phyloP scores from a whole-genome alignment of 2,888 invertebrate genomes.

The Drosophila anomelani region DNA sequence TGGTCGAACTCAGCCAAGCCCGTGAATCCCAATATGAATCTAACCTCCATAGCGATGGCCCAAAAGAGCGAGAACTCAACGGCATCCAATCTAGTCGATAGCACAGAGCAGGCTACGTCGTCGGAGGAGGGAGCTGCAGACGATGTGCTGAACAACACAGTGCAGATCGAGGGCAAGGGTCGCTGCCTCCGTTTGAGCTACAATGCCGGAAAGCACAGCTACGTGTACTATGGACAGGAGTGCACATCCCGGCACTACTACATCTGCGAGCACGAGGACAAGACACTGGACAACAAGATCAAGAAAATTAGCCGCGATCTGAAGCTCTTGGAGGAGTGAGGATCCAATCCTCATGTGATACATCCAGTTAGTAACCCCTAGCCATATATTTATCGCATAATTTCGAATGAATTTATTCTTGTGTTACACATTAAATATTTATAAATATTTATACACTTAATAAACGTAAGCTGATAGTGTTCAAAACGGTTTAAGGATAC shows the following conservation, averaged over 20 bases:
- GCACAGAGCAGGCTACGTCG: conserved; percentile 54
- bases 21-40: conserved; percentile 86
- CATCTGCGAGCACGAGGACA: conserved; percentile 89
- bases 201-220: conserved; percentile 87
- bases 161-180: conserved; percentile 87
- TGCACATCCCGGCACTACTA: conserved; percentile 89
- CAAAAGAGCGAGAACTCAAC: conserved; percentile 67
- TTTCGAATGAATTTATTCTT: conserved; percentile 66
- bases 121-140: conserved; percentile 53
- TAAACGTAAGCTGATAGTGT: conserved; percentile 67
- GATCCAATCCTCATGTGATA: conserved; percentile 29
- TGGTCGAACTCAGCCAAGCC: conserved; percentile 93
- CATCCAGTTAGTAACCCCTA: conserved; percentile 29
- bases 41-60: conserved; percentile 83
- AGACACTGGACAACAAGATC: conserved; percentile 88
- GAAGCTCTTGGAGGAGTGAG: conserved; percentile 65
- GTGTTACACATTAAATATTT: conserved; percentile 64
- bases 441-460: conserved; percentile 61
- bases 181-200: conserved; percentile 90
- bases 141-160: conserved; percentile 83
- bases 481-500: conserved; percentile 57
- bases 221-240: conserved; percentile 90
- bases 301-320: conserved; percentile 85
- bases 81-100: conserved; percentile 70
- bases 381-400: conserved; percentile 54